Evolutionary conservation across 2,797 vertebrate genomes (phyloP).

Genomic region (Microctenopoma stevenorrisi): DNA sequence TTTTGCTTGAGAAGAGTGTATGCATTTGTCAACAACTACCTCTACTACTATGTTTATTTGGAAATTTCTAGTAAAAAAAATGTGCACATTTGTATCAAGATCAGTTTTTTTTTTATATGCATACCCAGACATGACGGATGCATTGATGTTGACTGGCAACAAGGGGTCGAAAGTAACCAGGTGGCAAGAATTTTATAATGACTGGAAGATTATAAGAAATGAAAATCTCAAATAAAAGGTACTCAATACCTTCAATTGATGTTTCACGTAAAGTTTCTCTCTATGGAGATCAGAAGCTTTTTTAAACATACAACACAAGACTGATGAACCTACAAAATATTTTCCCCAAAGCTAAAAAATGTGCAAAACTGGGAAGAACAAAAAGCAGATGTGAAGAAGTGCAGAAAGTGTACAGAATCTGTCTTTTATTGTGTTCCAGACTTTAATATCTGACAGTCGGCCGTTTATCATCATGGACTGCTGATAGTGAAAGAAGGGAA

Average conservation of each 20-base stretch:
- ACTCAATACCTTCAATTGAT: neutral
- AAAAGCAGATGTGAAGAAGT: conserved; percentile 23
- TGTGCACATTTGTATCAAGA: neutral
- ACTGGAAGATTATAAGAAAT: neutral
- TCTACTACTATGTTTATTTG: no score
- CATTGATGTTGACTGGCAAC: neutral
- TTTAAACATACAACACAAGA: neutral
- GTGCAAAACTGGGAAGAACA: conserved; percentile 20
- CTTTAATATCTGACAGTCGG: conserved; percentile 79
- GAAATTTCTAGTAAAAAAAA: neutral
- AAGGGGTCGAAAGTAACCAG: neutral
- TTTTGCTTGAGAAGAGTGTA: no score
- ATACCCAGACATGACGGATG: no score
- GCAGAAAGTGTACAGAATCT: conserved; percentile 48
- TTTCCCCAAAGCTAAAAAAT: conserved; percentile 27
- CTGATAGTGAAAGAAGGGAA: conserved; percentile 65
- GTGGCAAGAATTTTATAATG: neutral
- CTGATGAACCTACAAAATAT: neutral
- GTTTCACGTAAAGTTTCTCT: neutral
- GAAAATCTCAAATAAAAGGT: neutral
- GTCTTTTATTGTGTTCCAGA: conserved; percentile 75
- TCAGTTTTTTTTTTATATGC: neutral
- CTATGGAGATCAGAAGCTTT: no score
- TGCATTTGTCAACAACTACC: no score
- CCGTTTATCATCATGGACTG: conserved; percentile 75